Evolutionary conservation across 1,140 invertebrate species (phyloP).

Genomic region (Cyphomyrmex costatus): DNA sequence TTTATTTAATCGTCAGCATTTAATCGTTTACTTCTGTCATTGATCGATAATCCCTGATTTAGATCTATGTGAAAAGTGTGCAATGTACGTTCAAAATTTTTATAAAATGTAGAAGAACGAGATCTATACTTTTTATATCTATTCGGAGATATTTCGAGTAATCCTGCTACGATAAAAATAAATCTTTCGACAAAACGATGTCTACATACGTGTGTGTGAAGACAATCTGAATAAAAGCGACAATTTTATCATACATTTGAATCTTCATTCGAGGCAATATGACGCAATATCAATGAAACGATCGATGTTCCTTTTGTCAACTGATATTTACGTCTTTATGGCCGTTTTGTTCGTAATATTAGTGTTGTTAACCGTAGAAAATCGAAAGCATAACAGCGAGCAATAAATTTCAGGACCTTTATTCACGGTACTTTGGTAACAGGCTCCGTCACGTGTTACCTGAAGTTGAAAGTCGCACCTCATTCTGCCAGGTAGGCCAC

Average conservation of each 20-base stretch:
- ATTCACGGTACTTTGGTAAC: constrained; percentile 60
- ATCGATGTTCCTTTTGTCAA: not conserved
- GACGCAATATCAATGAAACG: not conserved
- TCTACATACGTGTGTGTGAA: not conserved
- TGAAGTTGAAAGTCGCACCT: constrained; percentile 52
- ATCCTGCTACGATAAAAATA: not conserved
- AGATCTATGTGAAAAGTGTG: not conserved
- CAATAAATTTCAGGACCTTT: constrained; percentile 52
- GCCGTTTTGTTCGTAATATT: not conserved
- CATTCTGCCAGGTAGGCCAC: not conserved
- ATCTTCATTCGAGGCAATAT: too few relatives aligned
- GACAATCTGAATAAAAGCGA: not conserved
- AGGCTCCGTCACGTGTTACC: constrained; percentile 43
- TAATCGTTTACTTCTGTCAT: not conserved
- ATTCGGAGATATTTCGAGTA: not conserved
- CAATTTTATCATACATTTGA: not conserved
- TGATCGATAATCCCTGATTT: not conserved
- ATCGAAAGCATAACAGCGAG: constrained; percentile 46
- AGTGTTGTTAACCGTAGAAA: constrained; percentile 49
- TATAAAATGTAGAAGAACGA: not conserved
- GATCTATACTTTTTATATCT: not conserved
- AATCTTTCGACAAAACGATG: not conserved
- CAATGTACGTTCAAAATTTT: not conserved
- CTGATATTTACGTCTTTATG: constrained; percentile 8
- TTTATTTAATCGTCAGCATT: not conserved